Conservation (phyloP, 2,113 vertebrate species). For the Pterocles burchelli region DNA sequence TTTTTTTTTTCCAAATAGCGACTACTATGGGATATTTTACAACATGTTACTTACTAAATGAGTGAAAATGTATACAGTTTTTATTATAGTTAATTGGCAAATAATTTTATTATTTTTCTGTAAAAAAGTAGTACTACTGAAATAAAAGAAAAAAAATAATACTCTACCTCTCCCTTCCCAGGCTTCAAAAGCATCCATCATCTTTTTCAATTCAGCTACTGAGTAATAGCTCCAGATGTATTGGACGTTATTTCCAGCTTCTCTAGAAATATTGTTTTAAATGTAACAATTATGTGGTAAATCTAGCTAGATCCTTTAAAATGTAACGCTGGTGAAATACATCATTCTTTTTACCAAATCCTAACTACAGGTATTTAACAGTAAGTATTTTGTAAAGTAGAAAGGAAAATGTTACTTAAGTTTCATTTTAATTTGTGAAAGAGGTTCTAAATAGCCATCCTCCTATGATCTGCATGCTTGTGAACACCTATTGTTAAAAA, state of each 20-base stretch:
- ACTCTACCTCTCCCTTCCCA: slow-evolving; percentile 78
- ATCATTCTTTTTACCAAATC: background rate
- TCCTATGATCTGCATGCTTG: background rate
- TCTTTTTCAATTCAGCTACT: slow-evolving; percentile 73
- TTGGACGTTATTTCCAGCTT: slow-evolving; percentile 80
- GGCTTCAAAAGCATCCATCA: slow-evolving; percentile 77
- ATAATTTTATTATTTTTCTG: background rate
- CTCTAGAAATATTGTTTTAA: slow-evolving; percentile 69
- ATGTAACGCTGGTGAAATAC: background rate
- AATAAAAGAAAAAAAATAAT: background rate
- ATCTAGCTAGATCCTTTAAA: background rate
- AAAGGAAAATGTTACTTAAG: background rate
- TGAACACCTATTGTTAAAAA: background rate
- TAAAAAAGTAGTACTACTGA: background rate
- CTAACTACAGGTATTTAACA: background rate
- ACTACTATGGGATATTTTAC: background rate
- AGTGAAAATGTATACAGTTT: background rate
- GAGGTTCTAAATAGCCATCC: background rate
- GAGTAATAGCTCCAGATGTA: slow-evolving; percentile 83
- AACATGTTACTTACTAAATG: background rate
- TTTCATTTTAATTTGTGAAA: background rate
- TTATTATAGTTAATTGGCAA: background rate
- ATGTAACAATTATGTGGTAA: background rate
- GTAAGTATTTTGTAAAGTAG: background rate
- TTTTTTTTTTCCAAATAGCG: background rate